These are phyloP conservation scores for Thymallus thymallus DNA, from an alignment of 2,113 vertebrate species.

Conservation along the genomic window DNA sequence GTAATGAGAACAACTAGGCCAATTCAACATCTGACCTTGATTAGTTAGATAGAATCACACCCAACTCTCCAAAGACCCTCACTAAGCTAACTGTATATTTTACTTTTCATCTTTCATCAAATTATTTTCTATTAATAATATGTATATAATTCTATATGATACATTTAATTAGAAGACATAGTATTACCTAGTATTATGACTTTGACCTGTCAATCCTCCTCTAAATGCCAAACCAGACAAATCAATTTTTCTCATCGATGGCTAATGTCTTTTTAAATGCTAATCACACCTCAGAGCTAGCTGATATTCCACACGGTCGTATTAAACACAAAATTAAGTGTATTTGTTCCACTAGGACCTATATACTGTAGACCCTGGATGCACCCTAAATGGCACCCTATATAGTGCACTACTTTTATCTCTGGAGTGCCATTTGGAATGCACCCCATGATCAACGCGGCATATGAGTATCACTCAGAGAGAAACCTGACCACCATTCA, in stretches of 20 bases:
- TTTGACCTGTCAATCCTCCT: slow-evolving; percentile 46
- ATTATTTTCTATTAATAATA: slow-evolving; percentile 46
- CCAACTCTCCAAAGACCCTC: slow-evolving; percentile 60
- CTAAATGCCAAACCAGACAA: slow-evolving; percentile 30
- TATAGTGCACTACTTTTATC: no score
- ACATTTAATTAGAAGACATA: slow-evolving; percentile 52
- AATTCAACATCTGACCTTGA: slow-evolving; percentile 68
- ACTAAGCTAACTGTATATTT: slow-evolving; percentile 68
- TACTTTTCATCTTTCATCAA: slow-evolving; percentile 17
- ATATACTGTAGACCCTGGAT: neutral
- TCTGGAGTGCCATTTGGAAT: no score
- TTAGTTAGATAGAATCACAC: slow-evolving; percentile 68
- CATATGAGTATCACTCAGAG: slow-evolving; percentile 51
- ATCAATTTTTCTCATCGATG: slow-evolving; percentile 40
- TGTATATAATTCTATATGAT: neutral
- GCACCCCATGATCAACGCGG: no score
- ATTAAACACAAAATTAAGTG: slow-evolving; percentile 63
- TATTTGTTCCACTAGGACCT: slow-evolving; percentile 35
- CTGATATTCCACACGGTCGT: slow-evolving; percentile 30
- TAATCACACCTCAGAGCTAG: slow-evolving; percentile 58
- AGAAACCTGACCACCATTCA: slow-evolving; percentile 41
- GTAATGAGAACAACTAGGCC: slow-evolving; percentile 58
- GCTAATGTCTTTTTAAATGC: slow-evolving; percentile 50
- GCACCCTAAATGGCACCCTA: no score
- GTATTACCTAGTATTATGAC: slow-evolving; percentile 37